Evolutionary conservation across 2,113 vertebrate species (phyloP).

Genomic region (Danio rerio): DNA sequence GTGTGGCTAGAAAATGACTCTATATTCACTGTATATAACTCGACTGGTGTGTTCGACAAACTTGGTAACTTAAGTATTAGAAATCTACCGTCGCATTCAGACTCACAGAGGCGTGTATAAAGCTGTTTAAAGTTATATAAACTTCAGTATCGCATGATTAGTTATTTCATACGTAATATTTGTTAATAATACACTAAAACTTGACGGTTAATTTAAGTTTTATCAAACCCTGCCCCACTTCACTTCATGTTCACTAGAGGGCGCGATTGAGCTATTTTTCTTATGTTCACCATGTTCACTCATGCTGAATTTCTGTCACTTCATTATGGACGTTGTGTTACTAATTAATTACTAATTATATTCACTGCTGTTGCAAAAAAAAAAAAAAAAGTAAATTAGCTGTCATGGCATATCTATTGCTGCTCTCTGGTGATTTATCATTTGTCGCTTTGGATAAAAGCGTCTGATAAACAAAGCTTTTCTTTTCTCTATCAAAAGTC

Average conservation of each 20-base stretch:
- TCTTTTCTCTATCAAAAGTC: no score
- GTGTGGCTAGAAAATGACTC: not conserved
- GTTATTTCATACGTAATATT: not conserved
- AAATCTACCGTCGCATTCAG: not conserved
- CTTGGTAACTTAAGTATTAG: not conserved
- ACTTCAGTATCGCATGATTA: not conserved
- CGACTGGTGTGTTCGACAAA: not conserved
- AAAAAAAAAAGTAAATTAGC: no score
- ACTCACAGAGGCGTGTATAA: not conserved
- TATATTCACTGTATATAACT: not conserved
- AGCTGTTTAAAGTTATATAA: not conserved
- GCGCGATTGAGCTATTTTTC: not conserved
- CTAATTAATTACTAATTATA: no score
- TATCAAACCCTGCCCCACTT: not conserved
- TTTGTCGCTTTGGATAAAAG: no score
- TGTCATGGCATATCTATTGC: no score
- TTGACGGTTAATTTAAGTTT: not conserved
- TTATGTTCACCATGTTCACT: no score
- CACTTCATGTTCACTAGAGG: conserved; percentile 12
- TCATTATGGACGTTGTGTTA: no score
- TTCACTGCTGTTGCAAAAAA: no score
- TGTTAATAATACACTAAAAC: not conserved
- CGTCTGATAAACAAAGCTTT: no score
- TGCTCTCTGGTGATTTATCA: no score
- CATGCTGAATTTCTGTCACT: no score